These are phyloP conservation scores for Belgica antarctica DNA, from an alignment of 2,888 invertebrate species.

Conservation along the genomic window DNA sequence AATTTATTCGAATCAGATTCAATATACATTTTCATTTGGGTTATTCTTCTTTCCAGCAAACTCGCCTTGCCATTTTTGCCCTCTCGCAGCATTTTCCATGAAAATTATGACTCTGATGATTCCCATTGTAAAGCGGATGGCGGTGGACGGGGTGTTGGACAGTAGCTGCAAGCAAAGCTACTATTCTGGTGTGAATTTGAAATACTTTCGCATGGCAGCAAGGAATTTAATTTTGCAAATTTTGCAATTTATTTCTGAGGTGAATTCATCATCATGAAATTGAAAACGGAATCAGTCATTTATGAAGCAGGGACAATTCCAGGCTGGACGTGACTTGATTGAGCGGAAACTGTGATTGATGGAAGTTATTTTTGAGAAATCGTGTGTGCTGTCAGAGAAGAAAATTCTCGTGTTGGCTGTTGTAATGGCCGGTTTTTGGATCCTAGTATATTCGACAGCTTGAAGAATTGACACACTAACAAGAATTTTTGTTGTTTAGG, in stretches of 20 bases:
- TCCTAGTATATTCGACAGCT: too few species aligned
- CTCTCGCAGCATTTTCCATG: neutral
- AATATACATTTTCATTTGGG: conserved; percentile 21
- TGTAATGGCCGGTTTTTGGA: too few species aligned
- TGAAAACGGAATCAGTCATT: neutral
- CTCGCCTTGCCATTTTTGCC: neutral
- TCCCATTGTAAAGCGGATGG: neutral
- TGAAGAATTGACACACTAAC: too few species aligned
- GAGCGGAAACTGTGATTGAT: too few species aligned
- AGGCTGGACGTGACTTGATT: too few species aligned
- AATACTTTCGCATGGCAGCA: neutral
- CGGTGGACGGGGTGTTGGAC: neutral
- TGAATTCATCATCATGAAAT: conserved; percentile 9
- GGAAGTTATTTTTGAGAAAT: too few species aligned
- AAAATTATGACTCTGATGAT: neutral
- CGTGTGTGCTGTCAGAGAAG: too few species aligned
- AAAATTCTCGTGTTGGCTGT: too few species aligned
- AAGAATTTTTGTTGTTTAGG: too few species aligned
- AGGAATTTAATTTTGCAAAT: neutral
- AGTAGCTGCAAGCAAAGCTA: neutral
- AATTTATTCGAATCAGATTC: conserved; percentile 24
- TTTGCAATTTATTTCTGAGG: conserved; percentile 22
- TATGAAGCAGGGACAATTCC: too few species aligned
- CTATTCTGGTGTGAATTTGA: neutral
- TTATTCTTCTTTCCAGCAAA: too few species aligned